These are phyloP conservation scores for Micrasema minimum DNA, from an alignment of 1,140 invertebrate species.

Conservation along the genomic window DNA sequence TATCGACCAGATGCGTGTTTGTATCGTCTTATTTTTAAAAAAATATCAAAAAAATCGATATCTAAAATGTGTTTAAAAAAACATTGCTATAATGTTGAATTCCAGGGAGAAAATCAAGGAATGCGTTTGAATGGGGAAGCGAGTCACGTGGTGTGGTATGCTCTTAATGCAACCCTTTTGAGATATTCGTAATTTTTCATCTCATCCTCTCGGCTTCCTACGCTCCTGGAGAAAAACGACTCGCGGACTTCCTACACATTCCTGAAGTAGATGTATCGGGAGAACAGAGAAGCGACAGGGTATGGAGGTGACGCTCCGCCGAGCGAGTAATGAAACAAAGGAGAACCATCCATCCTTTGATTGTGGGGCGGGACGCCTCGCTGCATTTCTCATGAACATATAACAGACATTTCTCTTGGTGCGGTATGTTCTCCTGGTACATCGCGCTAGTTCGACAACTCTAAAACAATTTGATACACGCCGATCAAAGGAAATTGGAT, in stretches of 20 bases:
- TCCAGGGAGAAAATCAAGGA: too few species aligned
- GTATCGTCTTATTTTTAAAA: too few species aligned
- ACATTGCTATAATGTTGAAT: too few species aligned
- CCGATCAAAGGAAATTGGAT: conserved; percentile 5
- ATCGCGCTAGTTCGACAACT: background rate
- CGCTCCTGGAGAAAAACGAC: background rate
- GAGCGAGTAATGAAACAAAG: conserved; percentile 41
- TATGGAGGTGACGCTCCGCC: conserved; percentile 17
- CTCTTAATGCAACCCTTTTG: too few species aligned
- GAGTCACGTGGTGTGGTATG: too few species aligned
- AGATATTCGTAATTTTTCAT: conserved; percentile 11
- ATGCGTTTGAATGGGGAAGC: too few species aligned
- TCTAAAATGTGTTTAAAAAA: too few species aligned
- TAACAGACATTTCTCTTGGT: background rate
- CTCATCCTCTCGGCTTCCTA: background rate
- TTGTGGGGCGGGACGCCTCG: conserved; percentile 29
- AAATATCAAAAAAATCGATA: too few species aligned
- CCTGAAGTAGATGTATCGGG: conserved; percentile 16
- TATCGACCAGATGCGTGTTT: too few species aligned
- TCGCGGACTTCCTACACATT: conserved; percentile 8
- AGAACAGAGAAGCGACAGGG: conserved; percentile 19
- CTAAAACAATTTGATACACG: conserved; percentile 24
- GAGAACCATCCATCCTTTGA: conserved; percentile 36
- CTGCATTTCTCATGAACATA: conserved; percentile 13
- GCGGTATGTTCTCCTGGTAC: background rate